Conservation (phyloP, 2,113 vertebrate species). For the Apistogramma diplotaenia region DNA sequence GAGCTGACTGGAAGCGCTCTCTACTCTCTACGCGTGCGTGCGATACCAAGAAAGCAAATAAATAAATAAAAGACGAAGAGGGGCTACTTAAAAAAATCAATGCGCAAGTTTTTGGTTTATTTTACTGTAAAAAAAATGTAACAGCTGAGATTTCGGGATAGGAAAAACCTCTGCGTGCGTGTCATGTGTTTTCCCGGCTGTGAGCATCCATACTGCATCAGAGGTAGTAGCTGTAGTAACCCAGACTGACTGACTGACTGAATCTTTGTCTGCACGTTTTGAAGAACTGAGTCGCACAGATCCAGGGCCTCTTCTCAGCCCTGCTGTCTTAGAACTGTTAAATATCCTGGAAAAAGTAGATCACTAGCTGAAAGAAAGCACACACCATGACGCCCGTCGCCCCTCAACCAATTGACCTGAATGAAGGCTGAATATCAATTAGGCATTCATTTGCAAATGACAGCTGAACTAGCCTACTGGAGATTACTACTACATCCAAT, state of each 20-base stretch:
- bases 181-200: conserved; percentile 41
- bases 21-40: background rate
- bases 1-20: conserved; percentile 23
- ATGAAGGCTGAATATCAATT: conserved; percentile 71
- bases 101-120: background rate
- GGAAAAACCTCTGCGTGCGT: background rate
- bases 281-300: background rate
- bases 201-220: conserved; percentile 59
- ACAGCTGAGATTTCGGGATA: background rate
- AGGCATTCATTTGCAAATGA: conserved; percentile 75
- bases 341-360: conserved; percentile 12
- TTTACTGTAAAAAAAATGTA: background rate
- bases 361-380: conserved; percentile 9
- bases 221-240: conserved; percentile 14
- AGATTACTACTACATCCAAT: background rate
- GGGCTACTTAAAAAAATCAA: background rate
- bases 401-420: conserved; percentile 57
- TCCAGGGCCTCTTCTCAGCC: background rate
- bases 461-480: conserved; percentile 38
- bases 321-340: background rate
- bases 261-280: conserved; percentile 41
- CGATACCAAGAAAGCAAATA: background rate
- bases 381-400: conserved; percentile 17
- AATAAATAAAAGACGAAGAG: background rate
- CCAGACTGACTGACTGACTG: background rate